Base-by-base conservation (phyloP, 2,888 invertebrate genomes). In the Macrosoma leucophasiata region DNA sequence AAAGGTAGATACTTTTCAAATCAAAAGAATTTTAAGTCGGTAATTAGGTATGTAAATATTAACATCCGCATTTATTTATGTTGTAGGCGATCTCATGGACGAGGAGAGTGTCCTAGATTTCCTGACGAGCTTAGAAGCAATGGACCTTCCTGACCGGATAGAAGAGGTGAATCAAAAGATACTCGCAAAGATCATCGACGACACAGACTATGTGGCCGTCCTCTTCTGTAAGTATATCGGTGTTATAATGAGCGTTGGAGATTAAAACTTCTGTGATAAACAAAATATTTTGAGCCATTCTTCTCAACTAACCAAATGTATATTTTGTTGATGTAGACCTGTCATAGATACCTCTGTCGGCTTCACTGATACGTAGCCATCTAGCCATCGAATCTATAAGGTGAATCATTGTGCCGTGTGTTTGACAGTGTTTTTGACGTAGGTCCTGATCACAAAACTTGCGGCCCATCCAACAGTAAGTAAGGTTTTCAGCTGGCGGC, bases 81-180 rank as follows among this genome's bases (percentile, higher is more conserved):
- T 75, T 81, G 13, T 68, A 93, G 93, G 95, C 85, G 96, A 96
- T 88, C 87, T 96, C 74, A 95, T 95, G 95, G 95, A 96, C 84
- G 96, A 96, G 79, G 95, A 95, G 74, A 92, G 90, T 71, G 96
- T 96, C 52, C 86, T 96, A 72, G 95, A 96, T 85, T 96, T 96
- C 85, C 86, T 96, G 59, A 96, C 96, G 60, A 95, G 95, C 68
- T 88, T 96, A 62, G 96, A 96, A 86, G 94, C 96, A 52, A 95
- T 96, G 94, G 96, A 96, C 72, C 86, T 95, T 62, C 96, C 96
- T 28, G 96, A 96, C 82, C 89, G 96, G 74, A 96, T 96, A 75
- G 96, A 96, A 86, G 96, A 96, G 87, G 96, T 96, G 32, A 96
- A 96, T 71, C 89, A 94, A 43, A 94, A 94, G 75, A 95, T 96